A percentile compares a stretch with the other conserved stretches of the same genome.
phyloP scores from a whole-genome alignment of 2,113 vertebrate species.

The Agapornis roseicollis region DNA sequence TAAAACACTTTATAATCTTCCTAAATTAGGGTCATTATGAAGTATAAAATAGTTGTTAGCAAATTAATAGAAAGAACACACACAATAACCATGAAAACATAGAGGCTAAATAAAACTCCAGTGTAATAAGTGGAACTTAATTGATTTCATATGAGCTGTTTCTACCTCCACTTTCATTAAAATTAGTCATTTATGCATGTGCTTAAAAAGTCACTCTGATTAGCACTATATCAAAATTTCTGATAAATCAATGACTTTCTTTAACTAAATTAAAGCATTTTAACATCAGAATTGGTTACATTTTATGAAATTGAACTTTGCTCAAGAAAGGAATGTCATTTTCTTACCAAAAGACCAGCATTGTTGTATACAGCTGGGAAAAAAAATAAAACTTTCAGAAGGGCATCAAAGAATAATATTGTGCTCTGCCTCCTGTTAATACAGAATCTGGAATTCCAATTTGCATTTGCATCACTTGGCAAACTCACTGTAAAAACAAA shows the following conservation, averaged over 20 bases:
- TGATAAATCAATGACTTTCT: background rate
- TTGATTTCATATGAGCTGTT: background rate
- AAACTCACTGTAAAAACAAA: slow-evolving; percentile 59
- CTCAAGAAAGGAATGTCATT: slow-evolving; percentile 3
- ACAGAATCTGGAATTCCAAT: slow-evolving; percentile 61
- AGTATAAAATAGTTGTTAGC: background rate
- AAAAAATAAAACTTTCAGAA: background rate
- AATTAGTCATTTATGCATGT: background rate
- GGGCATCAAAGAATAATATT: slow-evolving; percentile 32
- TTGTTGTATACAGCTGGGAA: slow-evolving; percentile 11
- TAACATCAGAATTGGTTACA: background rate
- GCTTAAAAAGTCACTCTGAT: slow-evolving; percentile 6
- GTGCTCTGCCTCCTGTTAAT: slow-evolving; percentile 48
- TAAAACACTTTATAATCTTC: background rate
- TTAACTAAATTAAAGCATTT: slow-evolving; percentile 13
- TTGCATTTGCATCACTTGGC: slow-evolving; percentile 67
- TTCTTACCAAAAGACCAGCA: slow-evolving; percentile 8
- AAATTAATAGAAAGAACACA: background rate
- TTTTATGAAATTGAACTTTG: background rate
- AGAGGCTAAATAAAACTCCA: background rate
- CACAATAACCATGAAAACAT: background rate
- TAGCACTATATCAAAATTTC: background rate
- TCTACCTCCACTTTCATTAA: background rate
- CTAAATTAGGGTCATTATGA: background rate
- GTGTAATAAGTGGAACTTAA: background rate